Conservation (phyloP, 2,888 invertebrate genomes). For the Nomada hirtipes region DNA sequence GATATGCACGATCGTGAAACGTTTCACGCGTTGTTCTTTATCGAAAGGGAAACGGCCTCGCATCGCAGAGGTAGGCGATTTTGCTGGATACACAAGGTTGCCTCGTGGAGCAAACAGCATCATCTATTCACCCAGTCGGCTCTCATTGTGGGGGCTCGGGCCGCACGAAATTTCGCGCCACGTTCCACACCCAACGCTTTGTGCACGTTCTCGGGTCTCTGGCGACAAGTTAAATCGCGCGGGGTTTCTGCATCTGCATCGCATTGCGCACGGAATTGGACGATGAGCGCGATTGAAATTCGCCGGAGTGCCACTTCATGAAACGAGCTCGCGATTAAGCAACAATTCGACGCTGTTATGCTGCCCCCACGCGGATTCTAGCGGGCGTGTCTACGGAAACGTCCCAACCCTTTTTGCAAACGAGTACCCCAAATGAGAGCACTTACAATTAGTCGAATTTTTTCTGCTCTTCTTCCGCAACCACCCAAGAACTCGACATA, state of each 20-base stretch:
- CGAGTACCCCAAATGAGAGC: too few species aligned
- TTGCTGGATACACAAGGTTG: constrained; percentile 3
- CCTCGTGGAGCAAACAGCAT: constrained; percentile 73
- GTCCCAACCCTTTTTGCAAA: neutral
- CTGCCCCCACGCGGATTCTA: neutral
- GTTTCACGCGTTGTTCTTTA: neutral
- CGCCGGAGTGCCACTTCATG: constrained; percentile 38
- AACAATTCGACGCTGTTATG: constrained; percentile 28
- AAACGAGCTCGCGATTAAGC: constrained; percentile 49
- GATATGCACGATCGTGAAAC: neutral
- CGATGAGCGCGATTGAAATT: constrained; percentile 47
- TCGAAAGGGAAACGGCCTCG: neutral
- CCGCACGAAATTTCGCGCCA: constrained; percentile 73
- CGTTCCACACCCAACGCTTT: constrained; percentile 21
- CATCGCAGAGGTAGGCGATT: neutral
- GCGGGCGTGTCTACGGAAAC: neutral
- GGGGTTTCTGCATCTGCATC: constrained; percentile 54
- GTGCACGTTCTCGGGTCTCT: constrained; percentile 8
- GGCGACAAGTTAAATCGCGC: constrained; percentile 48
- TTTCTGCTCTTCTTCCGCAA: neutral
- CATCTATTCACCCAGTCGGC: constrained; percentile 74
- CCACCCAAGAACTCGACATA: neutral
- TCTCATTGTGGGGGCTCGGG: constrained; percentile 73
- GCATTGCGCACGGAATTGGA: constrained; percentile 48
- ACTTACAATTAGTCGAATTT: neutral